Evolutionary conservation across 2,113 vertebrate genomes (phyloP).

Genomic region (Phaethon lepturus): DNA sequence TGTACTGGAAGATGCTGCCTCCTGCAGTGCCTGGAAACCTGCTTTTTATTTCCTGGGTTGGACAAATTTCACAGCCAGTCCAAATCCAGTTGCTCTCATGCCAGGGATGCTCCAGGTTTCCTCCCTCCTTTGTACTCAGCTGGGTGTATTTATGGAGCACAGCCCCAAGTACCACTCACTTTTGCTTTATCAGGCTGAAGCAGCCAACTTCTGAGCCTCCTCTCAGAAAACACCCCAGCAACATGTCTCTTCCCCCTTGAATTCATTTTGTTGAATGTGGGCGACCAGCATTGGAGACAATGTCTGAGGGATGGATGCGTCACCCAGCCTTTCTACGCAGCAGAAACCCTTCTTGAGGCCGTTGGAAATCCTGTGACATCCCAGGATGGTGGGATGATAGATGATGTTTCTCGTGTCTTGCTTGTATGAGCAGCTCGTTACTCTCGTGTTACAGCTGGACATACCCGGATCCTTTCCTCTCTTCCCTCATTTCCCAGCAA

Average conservation of each 20-base stretch:
- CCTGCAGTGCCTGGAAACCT: constrained; percentile 1
- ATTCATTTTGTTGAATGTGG: neutral
- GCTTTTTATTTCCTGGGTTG: neutral
- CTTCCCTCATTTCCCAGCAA: neutral
- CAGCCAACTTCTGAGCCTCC: neutral
- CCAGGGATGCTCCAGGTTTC: constrained; percentile 2
- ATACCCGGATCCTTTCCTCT: fast-evolving
- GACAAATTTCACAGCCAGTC: neutral
- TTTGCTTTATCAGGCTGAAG: neutral
- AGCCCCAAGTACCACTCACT: neutral
- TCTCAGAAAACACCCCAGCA: neutral
- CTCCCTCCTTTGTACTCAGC: neutral
- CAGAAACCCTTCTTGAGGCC: neutral
- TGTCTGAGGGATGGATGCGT: neutral
- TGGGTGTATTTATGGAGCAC: neutral
- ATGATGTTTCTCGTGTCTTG: neutral
- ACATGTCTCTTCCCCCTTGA: neutral
- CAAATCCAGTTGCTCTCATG: neutral
- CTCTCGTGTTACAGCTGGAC: neutral
- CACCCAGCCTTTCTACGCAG: neutral
- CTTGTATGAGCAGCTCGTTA: neutral
- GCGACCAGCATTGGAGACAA: neutral
- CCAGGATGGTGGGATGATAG: neutral
- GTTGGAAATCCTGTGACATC: neutral
- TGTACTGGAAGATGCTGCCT: constrained; percentile 23